phyloP scores from a whole-genome alignment of 2,113 vertebrate species.

The Nothobranchius kuhntae region DNA sequence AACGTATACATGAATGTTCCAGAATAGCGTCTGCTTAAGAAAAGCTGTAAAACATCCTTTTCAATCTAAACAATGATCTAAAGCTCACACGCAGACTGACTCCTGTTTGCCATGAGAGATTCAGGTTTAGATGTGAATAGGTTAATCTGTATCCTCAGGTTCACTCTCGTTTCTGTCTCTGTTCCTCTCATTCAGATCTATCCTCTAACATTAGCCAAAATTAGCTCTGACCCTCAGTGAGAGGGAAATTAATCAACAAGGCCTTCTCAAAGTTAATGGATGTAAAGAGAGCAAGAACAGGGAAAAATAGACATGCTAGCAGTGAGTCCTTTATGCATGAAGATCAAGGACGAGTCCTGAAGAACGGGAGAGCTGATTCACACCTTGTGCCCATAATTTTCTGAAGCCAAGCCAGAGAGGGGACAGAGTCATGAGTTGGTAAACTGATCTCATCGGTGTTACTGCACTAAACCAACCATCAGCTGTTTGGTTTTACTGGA shows the following conservation, averaged over 20 bases:
- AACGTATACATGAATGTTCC: no score
- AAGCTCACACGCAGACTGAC: no score
- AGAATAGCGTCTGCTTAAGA: no score
- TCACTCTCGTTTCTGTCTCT: slow-evolving; percentile 26
- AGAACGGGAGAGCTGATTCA: slow-evolving; percentile 24
- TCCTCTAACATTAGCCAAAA: slow-evolving; percentile 52
- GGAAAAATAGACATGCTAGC: slow-evolving; percentile 40
- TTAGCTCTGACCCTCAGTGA: slow-evolving; percentile 67
- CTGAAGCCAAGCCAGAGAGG: slow-evolving; percentile 46
- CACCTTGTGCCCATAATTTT: slow-evolving; percentile 21
- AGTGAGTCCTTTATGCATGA: slow-evolving; percentile 52
- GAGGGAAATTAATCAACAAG: slow-evolving; percentile 63
- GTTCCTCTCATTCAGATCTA: slow-evolving; percentile 46
- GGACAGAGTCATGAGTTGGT: slow-evolving; percentile 46
- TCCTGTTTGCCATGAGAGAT: no score
- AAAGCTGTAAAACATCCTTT: no score
- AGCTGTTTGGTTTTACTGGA: background rate
- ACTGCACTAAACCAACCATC: background rate
- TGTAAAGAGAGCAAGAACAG: slow-evolving; percentile 49
- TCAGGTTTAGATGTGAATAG: no score
- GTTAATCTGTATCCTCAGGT: no score
- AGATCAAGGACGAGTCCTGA: slow-evolving; percentile 51
- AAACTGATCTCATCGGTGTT: slow-evolving; percentile 46
- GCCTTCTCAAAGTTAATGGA: slow-evolving; percentile 69
- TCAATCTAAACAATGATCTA: no score